These are phyloP conservation scores for Drosophila algonquin DNA, from an alignment of 2,888 invertebrate genomes.

Conservation along the genomic window DNA sequence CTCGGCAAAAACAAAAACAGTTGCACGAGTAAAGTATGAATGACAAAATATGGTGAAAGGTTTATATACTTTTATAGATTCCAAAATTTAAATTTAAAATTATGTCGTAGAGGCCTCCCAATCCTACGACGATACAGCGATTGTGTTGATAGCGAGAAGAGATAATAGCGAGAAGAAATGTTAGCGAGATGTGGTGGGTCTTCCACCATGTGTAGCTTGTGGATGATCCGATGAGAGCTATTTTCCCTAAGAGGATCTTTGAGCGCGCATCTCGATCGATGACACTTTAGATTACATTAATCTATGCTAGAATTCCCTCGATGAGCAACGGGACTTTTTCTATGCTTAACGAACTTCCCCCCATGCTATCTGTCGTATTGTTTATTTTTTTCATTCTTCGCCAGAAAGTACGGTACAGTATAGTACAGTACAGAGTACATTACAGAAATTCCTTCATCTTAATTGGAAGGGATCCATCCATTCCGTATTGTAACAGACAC, in stretches of 20 bases:
- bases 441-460: conserved; percentile 3
- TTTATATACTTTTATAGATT: not conserved
- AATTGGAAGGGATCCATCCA: conserved; percentile 7
- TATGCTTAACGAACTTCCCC: not conserved
- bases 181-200: not conserved
- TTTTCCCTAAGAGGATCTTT: too few species aligned
- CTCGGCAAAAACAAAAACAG: not conserved
- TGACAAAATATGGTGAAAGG: not conserved
- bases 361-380: not conserved
- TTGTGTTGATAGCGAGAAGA: not conserved
- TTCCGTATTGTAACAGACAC: not conserved
- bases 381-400: not conserved
- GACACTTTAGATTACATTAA: not conserved
- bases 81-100: too few species aligned
- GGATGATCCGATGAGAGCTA: too few species aligned
- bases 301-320: not conserved
- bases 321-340: not conserved
- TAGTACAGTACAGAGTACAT: not conserved
- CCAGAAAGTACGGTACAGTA: not conserved
- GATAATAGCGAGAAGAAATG: not conserved
- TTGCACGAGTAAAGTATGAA: not conserved
- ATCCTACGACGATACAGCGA: not conserved
- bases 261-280: not conserved
- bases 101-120: too few species aligned
- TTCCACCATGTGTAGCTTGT: too few species aligned